Conservation (phyloP, 1,140 invertebrate species). For the Drosophila lini region DNA sequence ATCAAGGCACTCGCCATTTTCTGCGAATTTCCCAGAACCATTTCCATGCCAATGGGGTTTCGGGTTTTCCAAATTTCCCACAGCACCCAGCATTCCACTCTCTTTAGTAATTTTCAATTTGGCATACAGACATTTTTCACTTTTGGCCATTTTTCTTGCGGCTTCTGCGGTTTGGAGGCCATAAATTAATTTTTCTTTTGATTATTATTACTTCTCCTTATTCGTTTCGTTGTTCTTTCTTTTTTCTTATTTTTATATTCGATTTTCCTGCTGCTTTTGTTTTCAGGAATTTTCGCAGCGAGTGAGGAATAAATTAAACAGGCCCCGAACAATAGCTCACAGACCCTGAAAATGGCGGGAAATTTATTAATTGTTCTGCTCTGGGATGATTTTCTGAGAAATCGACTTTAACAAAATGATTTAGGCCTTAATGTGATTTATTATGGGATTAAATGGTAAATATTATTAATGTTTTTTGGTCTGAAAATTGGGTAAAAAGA, state of each 20-base stretch:
- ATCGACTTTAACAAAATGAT: not conserved
- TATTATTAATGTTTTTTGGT: not conserved
- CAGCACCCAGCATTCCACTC: slow-evolving; percentile 12
- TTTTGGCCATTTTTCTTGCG: slow-evolving; percentile 46
- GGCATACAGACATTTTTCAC: slow-evolving; percentile 37
- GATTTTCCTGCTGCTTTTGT: slow-evolving; percentile 46
- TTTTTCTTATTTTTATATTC: slow-evolving; percentile 20
- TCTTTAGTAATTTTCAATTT: slow-evolving; percentile 24
- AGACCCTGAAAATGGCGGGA: slow-evolving; percentile 42
- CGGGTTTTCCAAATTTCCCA: slow-evolving; percentile 34
- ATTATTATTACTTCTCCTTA: slow-evolving; percentile 78
- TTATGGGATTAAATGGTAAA: not conserved
- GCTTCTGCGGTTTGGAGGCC: slow-evolving; percentile 57
- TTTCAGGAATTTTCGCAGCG: slow-evolving; percentile 57
- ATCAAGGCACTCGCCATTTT: slow-evolving; percentile 69
- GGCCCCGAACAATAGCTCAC: slow-evolving; percentile 42
- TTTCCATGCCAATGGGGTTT: slow-evolving; percentile 8
- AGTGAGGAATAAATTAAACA: slow-evolving; percentile 81
- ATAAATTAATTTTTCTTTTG: slow-evolving; percentile 82
- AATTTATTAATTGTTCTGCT: slow-evolving; percentile 59
- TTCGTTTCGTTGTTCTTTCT: slow-evolving; percentile 43
- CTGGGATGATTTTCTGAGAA: slow-evolving; percentile 25
- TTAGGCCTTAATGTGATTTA: slow-evolving; percentile 1
- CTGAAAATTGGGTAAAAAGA: not conserved
- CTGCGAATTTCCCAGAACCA: slow-evolving; percentile 45